Evolutionary conservation across 2,888 invertebrate species (phyloP).

Genomic region (Campaea margaritaria): DNA sequence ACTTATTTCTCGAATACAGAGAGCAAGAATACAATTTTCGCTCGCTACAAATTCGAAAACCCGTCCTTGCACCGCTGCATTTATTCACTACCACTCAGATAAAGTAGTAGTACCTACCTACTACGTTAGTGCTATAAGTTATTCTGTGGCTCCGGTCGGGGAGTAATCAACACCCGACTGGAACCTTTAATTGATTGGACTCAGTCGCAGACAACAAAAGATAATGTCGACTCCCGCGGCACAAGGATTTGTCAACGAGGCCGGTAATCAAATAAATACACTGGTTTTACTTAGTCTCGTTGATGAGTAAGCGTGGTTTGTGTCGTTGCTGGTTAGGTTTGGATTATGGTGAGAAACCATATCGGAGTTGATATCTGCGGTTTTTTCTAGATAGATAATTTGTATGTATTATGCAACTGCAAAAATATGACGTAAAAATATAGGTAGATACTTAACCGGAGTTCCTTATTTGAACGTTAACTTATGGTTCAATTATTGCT

Average conservation of each 20-base stretch:
- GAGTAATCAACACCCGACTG: slow-evolving; percentile 71
- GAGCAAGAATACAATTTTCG: background rate
- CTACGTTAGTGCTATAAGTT: background rate
- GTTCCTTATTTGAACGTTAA: too few species aligned
- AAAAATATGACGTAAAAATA: too few species aligned
- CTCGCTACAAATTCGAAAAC: background rate
- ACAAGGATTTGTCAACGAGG: slow-evolving; percentile 82
- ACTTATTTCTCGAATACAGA: background rate
- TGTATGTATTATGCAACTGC: too few species aligned
- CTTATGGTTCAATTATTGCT: too few species aligned
- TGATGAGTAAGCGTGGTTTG: slow-evolving; percentile 52
- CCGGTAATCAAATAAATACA: slow-evolving; percentile 80
- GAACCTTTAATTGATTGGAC: slow-evolving; percentile 78
- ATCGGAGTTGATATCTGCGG: too few species aligned
- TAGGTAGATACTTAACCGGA: too few species aligned
- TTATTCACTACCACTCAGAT: slow-evolving; percentile 5
- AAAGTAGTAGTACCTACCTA: background rate
- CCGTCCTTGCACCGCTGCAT: background rate
- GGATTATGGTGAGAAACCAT: background rate
- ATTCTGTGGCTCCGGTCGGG: slow-evolving; percentile 44
- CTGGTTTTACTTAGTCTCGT: slow-evolving; percentile 52
- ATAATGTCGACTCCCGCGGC: slow-evolving; percentile 71
- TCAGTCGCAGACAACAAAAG: slow-evolving; percentile 79
- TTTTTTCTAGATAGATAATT: too few species aligned
- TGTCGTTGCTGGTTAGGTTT: slow-evolving; percentile 25